phyloP scores from a whole-genome alignment of 1,140 invertebrate genomes.

The Reticulitermes speratus region DNA sequence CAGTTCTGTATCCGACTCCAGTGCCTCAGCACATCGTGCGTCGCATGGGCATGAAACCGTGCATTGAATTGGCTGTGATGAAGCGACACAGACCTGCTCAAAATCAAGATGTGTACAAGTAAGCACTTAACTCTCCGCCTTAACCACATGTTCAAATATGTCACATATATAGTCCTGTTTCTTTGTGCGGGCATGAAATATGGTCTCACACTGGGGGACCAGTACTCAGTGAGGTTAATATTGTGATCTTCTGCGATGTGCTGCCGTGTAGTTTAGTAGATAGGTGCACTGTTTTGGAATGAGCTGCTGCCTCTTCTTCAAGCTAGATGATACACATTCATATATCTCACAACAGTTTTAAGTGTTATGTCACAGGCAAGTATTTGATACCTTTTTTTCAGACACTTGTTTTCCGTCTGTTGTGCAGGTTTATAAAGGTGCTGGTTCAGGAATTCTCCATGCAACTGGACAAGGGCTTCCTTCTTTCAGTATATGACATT shows the following conservation, averaged over 20 bases:
- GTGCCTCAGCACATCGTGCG: constrained; percentile 47
- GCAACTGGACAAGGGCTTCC: constrained; percentile 72
- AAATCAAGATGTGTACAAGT: constrained; percentile 63
- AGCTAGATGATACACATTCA: too few relatives aligned
- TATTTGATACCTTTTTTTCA: too few relatives aligned
- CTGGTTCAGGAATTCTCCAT: constrained; percentile 70
- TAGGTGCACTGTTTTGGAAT: too few relatives aligned
- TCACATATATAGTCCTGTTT: background rate
- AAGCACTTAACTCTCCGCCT: constrained; percentile 30
- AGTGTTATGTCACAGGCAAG: too few relatives aligned
- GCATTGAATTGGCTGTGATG: constrained; percentile 64
- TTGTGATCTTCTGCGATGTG: too few relatives aligned
- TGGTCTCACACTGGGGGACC: too few relatives aligned
- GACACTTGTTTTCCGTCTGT: background rate
- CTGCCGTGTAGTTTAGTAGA: too few relatives aligned
- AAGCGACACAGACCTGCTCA: constrained; percentile 57
- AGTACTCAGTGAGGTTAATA: too few relatives aligned
- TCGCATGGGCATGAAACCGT: constrained; percentile 60
- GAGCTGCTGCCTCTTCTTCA: too few relatives aligned
- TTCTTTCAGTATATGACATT: constrained; percentile 62
- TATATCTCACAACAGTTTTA: too few relatives aligned
- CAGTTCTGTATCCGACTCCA: constrained; percentile 66
- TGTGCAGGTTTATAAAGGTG: constrained; percentile 64
- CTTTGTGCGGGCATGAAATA: background rate
- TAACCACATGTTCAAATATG: background rate